Evolutionary conservation across 92 coral and sea anemone species (phyloP), one percentile per base, ranked within the genome.

Genomic region (Anthopleura xanthogrammica): DNA sequence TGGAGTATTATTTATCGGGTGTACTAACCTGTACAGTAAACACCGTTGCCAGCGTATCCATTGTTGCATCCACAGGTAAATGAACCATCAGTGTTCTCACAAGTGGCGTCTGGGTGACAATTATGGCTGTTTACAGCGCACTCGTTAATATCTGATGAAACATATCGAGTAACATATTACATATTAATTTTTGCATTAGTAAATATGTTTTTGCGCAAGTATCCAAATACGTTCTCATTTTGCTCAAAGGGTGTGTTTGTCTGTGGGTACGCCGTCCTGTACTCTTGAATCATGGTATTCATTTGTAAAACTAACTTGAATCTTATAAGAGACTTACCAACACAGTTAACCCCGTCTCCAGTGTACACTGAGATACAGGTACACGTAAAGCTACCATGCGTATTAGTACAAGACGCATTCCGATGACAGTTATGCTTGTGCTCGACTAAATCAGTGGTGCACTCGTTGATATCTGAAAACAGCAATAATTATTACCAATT

Each of bases 31-130:
- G 84, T 80, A 52, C 97, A 93, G 75, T 60, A 24, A 22, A 85
- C 79, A 16, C 98, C 98, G 75, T 82, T 86, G 7, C 98, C 98
- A 40, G 80, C 66, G 60, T 87, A 94, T 20, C 98, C 98, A 3
- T 80, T 68, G 77, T 90, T 88, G 57, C 98, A 94, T n/a, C 74
- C 85, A 74, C 98, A 94, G 52, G 76, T 64, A 58, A 94, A 94
- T 16, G 95, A 94, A 43, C 95, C 98, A 80, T 94, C 98, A 41
- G 92, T 92, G 81, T 94, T 94, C 1, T 83, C 82, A 62, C 98
- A 94, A 14, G 82, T 84, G 39, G 88, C 98, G 76, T 94, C 88
- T 16, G 83, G 77, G 81, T 92, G 92, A 57, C 98, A 94, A 84
- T 90, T 90, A 52, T 90, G 94, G 23, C 90, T 62, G 23, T 85